phyloP scores from a whole-genome alignment of 2,797 vertebrate species.

The Bradypodion pumilum region DNA sequence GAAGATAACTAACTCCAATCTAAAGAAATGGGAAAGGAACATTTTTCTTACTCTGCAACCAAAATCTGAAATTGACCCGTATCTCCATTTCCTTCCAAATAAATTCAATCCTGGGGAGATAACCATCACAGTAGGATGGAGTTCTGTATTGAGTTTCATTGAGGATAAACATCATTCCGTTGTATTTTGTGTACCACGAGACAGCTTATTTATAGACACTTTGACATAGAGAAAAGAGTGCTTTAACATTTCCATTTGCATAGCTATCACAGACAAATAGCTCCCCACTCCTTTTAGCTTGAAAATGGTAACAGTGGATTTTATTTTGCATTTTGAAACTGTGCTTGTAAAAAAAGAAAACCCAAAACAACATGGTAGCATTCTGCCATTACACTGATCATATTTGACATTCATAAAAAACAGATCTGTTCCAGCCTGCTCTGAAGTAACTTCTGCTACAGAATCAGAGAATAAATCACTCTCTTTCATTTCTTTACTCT shows the following conservation, averaged over 20 bases:
- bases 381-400: neutral
- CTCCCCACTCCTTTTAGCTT: neutral
- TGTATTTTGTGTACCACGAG: neutral
- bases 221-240: neutral
- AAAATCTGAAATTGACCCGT: slow-evolving; percentile 3
- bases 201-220: slow-evolving; percentile 12
- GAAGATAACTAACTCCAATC: slow-evolving; percentile 9
- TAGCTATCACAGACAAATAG: neutral
- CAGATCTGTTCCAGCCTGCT: neutral
- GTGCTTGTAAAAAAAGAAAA: neutral
- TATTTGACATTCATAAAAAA: neutral
- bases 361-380: neutral
- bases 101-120: slow-evolving; percentile 20
- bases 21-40: slow-evolving; percentile 24
- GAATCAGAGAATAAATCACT: too few species aligned
- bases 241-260: neutral
- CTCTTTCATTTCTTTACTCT: too few species aligned
- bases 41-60: slow-evolving; percentile 22
- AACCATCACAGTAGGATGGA: slow-evolving; percentile 5
- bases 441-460: too few species aligned
- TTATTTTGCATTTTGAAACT: neutral
- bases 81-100: slow-evolving; percentile 8
- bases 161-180: slow-evolving; percentile 13
- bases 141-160: slow-evolving; percentile 15
- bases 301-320: neutral